Conservation (phyloP, 2,113 vertebrate genomes). For the Otus sunia region DNA sequence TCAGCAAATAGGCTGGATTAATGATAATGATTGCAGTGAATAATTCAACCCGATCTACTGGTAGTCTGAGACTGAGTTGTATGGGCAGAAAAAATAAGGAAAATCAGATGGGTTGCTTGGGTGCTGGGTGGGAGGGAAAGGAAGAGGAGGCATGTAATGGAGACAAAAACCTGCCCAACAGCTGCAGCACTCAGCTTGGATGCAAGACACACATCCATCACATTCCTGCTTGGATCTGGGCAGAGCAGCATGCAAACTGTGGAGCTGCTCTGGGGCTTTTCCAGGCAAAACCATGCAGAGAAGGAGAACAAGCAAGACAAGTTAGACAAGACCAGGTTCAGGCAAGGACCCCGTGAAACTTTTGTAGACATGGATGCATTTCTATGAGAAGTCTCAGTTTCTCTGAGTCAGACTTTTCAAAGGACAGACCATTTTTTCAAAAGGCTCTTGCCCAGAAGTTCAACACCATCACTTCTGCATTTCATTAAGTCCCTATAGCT, state of each 20-base stretch:
- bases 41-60: slow-evolving; percentile 5
- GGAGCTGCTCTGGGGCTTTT: neutral
- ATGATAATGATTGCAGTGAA: slow-evolving; percentile 31
- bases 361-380: neutral
- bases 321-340: neutral
- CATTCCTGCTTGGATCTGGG: neutral
- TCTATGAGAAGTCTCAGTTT: neutral
- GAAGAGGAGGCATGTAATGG: neutral
- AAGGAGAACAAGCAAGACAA: neutral
- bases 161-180: neutral
- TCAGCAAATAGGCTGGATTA: slow-evolving; percentile 18
- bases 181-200: neutral
- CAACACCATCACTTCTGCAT: neutral
- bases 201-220: neutral
- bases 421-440: neutral
- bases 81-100: neutral
- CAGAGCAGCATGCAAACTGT: neutral
- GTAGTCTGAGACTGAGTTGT: neutral
- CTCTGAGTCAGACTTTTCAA: neutral
- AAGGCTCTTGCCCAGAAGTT: neutral
- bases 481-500: neutral
- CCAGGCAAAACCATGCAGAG: neutral
- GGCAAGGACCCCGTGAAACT: neutral
- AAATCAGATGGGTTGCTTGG: neutral
- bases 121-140: neutral